Evolutionary conservation across 2,113 vertebrate species (phyloP), one percentile per base, ranked within the genome.

Genomic region (Seriola aureovittata): DNA sequence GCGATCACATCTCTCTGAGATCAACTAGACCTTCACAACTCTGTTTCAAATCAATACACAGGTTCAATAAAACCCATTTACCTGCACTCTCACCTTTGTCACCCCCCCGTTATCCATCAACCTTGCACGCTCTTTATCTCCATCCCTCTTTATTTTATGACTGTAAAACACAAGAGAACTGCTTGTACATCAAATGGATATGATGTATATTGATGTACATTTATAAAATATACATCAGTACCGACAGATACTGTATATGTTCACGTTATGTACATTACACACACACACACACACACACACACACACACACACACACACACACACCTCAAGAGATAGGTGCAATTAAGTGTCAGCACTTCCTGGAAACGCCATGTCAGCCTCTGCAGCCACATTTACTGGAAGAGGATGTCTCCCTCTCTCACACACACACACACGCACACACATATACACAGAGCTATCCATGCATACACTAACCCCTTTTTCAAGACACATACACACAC

Each of bases 331-430:
- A 81, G 38, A 81, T 17, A 63, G 58, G 10, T 54, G 38, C 77
- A 59, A 12, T 65, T 58, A 58, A 46, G 68, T 59, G 73, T 88
- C 75, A 84, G 80, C 81, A 82, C 81, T 92, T 88, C 89, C 87
- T 87, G 88, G 68, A 85, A 84, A 81, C 11, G 68, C 74, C 9
- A 1, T n/a, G 78, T 88, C 84, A 85, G 36, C 77, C 64, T 65
- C 74, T 79, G 71, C 62, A 85, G 84, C 63, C 57, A 65, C 40
- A 0, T 74, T 90, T 92, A 89, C 86, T 76, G 90, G 86, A 83
- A 74, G 42, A 58, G n/a, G 38, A 42, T 8, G 10, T n/a, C 48
- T 19, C 70, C 25, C 25, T 25, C 25, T 25, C 25, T 25, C 25
- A 58, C n/a, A 42, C 73, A 48, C 25, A 48, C 25, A 80, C 69